Evolutionary conservation across 2,113 vertebrate species (phyloP), one percentile per base, ranked within the genome.

Genomic region (Arothron firmamentum): DNA sequence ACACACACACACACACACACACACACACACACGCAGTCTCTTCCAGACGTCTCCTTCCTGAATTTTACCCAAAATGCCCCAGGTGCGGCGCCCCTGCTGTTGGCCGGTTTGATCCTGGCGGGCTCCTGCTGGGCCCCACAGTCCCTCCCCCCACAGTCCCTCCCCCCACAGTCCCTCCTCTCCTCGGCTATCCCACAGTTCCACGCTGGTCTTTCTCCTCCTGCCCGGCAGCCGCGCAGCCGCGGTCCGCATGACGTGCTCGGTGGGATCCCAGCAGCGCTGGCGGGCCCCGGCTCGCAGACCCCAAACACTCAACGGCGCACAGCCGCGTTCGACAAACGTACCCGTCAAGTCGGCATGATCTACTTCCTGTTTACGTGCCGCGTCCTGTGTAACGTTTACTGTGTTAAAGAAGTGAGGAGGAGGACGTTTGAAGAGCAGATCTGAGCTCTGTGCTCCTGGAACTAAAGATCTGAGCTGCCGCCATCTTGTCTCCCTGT

Each of bases 111-210:
- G 85, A 88, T 86, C 82, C 77, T 46, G 14, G 21, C 18, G 34
- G 69, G 67, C 79, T 66, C 83, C 83, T 48, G 65, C 50, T 9
- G 71, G 73, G 74, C 52, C 52, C 46, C 75, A 5, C 25, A n/a
- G n/a, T n/a, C n/a, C n/a, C n/a, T n/a, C n/a, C n/a, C 72, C 79
- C 82, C 82, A 73, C 64, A 74, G 81, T 84, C 74, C 85, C 81
- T n/a, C n/a, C 3, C 5, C 28, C 28, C 6, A 81, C 81, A 80
- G 80, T 77, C 66, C 67, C 7, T 41, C 48, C 74, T 82, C 75
- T 77, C 74, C 81, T 79, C 65, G 31, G 31, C 70, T 56, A 53
- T 73, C 79, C 82, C 82, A 73, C 64, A 74, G 81, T 84, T 76
- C 85, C 81, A 74, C 83, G 67, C 62, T 25, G 69, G 56, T 4